phyloP scores from a whole-genome alignment of 2,888 invertebrate species.

The Pimpla rufipes region DNA sequence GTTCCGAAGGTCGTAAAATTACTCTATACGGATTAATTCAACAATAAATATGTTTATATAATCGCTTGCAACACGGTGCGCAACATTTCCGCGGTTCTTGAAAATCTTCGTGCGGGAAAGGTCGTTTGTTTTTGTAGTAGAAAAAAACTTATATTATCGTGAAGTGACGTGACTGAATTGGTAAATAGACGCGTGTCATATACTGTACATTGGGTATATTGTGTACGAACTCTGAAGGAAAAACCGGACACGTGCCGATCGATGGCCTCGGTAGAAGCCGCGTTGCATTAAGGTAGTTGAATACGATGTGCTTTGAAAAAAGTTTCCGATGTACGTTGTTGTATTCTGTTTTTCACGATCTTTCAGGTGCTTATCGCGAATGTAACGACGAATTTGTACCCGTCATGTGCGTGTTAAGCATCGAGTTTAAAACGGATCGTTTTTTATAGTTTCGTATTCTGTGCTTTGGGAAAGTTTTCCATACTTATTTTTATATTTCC shows the following conservation, averaged over 20 bases:
- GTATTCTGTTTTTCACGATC: neutral
- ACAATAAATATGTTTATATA: neutral
- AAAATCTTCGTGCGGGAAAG: neutral
- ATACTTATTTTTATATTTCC: neutral
- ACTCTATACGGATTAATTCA: neutral
- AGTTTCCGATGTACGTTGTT: neutral
- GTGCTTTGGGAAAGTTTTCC: too few species aligned
- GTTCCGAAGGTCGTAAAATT: neutral
- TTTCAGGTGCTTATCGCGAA: neutral
- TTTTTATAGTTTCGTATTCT: neutral
- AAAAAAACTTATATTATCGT: constrained; percentile 14
- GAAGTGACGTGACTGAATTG: constrained; percentile 45
- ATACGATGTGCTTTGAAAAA: neutral
- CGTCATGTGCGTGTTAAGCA: neutral
- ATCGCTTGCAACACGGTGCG: neutral
- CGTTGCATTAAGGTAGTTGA: constrained; percentile 55
- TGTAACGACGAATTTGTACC: neutral
- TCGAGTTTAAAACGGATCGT: neutral
- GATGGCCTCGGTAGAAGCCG: constrained; percentile 32
- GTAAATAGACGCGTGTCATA: constrained; percentile 42
- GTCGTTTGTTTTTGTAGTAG: neutral
- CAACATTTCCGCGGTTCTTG: neutral
- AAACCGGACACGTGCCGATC: constrained; percentile 38
- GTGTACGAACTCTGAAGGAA: constrained; percentile 16
- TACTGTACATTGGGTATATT: constrained; percentile 19